Evolutionary conservation across 2,797 vertebrate species (phyloP).

Genomic region (Capromys pilorides): DNA sequence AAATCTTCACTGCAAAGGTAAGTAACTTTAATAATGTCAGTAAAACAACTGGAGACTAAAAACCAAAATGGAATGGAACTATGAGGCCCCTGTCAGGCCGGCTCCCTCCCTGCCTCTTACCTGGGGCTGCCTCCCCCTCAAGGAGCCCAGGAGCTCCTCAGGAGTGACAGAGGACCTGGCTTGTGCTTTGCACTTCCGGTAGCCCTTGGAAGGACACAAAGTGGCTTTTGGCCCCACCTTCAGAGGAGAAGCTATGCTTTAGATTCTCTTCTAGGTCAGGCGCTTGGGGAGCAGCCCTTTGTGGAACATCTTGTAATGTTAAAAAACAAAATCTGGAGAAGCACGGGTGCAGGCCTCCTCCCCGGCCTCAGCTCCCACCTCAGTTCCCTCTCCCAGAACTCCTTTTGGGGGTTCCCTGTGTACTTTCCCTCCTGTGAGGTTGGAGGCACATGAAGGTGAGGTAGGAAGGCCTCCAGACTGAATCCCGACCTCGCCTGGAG

Average conservation of each 20-base stretch:
- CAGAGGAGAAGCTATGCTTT: background rate
- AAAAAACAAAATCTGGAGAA: background rate
- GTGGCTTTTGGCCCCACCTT: background rate
- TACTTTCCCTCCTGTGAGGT: background rate
- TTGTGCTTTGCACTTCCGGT: background rate
- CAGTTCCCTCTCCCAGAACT: background rate
- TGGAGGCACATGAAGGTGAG: background rate
- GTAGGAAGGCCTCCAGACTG: background rate
- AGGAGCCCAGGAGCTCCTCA: background rate
- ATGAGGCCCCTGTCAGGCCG: background rate
- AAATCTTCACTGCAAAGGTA: background rate
- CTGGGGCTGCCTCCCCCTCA: background rate
- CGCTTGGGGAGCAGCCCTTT: background rate
- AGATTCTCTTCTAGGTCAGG: background rate
- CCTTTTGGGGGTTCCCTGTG: background rate
- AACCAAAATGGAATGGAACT: slow-evolving; percentile 19
- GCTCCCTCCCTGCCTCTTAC: background rate
- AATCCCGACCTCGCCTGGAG: background rate
- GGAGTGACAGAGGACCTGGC: background rate
- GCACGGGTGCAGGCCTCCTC: background rate
- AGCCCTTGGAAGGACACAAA: no score
- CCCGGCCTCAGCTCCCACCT: background rate
- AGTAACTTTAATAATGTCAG: background rate
- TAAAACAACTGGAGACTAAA: slow-evolving; percentile 2
- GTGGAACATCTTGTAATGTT: background rate